These are phyloP conservation scores for Parauchenoglanis ngamensis DNA, from an alignment of 2,797 vertebrate species.

Conservation along the genomic window DNA sequence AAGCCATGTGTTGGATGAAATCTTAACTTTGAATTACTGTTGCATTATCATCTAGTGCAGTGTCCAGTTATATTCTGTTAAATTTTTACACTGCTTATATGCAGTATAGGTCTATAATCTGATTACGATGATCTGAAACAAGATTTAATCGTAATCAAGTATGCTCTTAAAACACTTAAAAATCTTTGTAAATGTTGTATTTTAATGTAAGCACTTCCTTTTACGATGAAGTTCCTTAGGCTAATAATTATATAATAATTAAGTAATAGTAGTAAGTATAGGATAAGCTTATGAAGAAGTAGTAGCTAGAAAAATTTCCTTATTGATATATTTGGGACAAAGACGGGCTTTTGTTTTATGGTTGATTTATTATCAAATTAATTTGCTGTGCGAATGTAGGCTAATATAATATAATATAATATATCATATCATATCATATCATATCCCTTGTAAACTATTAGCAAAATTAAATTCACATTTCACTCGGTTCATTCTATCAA, in stretches of 20 bases:
- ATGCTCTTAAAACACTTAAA: background rate
- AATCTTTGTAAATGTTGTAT: background rate
- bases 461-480: background rate
- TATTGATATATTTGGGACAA: too few species aligned
- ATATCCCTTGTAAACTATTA: background rate
- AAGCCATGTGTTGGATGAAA: background rate
- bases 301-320: too few species aligned
- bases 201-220: background rate
- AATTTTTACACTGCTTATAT: background rate
- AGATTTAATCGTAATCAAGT: background rate
- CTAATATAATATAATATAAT: background rate
- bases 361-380: background rate
- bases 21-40: background rate
- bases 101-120: background rate
- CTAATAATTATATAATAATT: conserved; percentile 4
- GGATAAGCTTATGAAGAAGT: background rate
- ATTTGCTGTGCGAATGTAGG: background rate
- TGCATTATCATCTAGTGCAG: background rate
- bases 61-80: background rate
- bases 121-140: background rate
- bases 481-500: background rate
- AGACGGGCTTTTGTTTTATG: background rate
- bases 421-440: background rate
- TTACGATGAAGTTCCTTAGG: background rate
- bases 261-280: background rate